Evolutionary conservation across 2,113 vertebrate species (phyloP).

Genomic region (Macroglossus sobrinus): DNA sequence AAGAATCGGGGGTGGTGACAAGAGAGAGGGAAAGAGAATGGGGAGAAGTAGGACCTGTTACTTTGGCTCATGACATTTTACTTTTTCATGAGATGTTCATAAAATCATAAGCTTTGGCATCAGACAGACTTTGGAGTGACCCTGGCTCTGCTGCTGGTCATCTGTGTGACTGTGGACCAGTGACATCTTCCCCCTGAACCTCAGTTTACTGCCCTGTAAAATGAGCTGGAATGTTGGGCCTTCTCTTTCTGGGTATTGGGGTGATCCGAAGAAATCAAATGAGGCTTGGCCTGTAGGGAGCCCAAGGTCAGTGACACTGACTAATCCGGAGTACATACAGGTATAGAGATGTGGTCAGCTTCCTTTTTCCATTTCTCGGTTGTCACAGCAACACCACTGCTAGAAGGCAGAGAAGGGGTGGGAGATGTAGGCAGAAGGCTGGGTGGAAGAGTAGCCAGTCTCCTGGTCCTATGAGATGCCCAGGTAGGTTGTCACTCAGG

Average conservation of each 20-base stretch:
- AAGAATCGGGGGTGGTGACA: accelerated
- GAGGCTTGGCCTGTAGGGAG: no score
- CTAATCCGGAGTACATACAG: accelerated
- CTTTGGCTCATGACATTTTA: accelerated
- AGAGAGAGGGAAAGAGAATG: background rate
- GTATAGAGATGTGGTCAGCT: accelerated
- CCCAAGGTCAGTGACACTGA: accelerated
- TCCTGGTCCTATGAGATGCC: background rate
- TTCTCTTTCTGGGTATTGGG: background rate
- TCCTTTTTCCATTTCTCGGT: background rate
- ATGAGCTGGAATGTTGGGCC: accelerated
- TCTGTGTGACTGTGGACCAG: background rate
- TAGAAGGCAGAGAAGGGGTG: background rate
- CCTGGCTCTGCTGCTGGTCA: background rate
- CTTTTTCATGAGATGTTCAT: background rate
- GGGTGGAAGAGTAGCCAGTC: background rate
- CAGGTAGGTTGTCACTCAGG: background rate
- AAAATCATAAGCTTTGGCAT: background rate
- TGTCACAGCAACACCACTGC: background rate
- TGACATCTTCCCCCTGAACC: accelerated
- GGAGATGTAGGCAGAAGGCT: background rate
- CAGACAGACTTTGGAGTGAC: background rate
- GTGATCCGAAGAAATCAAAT: accelerated
- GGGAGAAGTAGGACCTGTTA: accelerated
- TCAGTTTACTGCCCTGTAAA: background rate